These are phyloP conservation scores for Aphidoletes aphidimyza DNA, from an alignment of 2,888 invertebrate species.

Conservation along the genomic window DNA sequence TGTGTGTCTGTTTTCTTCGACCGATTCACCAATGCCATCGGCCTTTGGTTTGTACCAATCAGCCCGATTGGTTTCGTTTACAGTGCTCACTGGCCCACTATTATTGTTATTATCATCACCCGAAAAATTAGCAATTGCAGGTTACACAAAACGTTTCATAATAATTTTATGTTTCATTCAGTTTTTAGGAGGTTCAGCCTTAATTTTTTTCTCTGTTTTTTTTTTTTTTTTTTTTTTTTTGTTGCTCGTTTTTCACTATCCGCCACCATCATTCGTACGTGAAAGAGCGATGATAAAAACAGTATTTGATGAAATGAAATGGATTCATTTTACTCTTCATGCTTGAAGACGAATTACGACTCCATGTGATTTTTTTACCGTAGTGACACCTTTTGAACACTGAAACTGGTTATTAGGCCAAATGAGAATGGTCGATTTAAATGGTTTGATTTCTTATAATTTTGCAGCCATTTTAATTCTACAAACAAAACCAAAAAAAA, in stretches of 20 bases:
- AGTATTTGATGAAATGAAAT: background rate
- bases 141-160: conserved; percentile 4
- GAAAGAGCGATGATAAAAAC: background rate
- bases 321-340: no score
- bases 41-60: conserved; percentile 39
- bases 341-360: no score
- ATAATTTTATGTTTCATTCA: conserved; percentile 41
- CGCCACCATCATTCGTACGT: background rate
- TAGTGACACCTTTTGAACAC: no score
- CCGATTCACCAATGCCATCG: conserved; percentile 40
- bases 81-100: conserved; percentile 24
- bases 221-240: background rate
- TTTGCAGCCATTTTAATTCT: no score
- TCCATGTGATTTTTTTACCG: no score
- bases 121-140: conserved; percentile 45
- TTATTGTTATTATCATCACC: conserved; percentile 49
- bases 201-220: background rate
- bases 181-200: background rate
- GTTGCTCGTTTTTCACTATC: background rate
- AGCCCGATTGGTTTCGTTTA: conserved; percentile 45
- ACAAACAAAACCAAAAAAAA: no score
- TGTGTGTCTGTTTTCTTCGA: conserved; percentile 1
- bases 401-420: no score
- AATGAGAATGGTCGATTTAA: no score
- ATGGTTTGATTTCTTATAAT: no score